Base-by-base conservation (phyloP, 2,888 invertebrate genomes). In the Taenaris catops region DNA sequence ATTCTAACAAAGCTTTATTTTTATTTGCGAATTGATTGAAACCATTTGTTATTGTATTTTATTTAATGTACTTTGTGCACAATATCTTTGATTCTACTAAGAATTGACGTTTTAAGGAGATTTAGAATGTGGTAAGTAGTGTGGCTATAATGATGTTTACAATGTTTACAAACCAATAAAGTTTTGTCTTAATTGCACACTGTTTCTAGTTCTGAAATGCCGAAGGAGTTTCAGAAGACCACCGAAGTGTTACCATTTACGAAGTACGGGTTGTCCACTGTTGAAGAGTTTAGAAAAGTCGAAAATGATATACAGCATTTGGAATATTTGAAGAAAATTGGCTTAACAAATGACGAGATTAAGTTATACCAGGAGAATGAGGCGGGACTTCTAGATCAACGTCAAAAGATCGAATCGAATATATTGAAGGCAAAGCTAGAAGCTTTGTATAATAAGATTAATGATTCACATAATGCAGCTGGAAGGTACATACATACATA, bases 291-390 rank as follows among this genome's bases (percentile, higher is more conserved):
- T 48, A 58, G 70, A 38, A 62, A 72, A 34, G 67, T 66, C 1
- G 69, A 86, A 40, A 58, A 72, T 21, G 66, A 76, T 25, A 51
- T 79, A 9, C 63, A 78, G 21, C 59, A 74, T 48, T 51, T 75
- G 20, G 88, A 88, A 58, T 63, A 65, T 55, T 51, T 89, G 27
- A 88, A 80, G 48, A 78, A 71, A 27, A 72, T 70, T 20, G 89
- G 87, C 16, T 58, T 90, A 2, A 67, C 76, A 2, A 58, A 67
- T 27, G 79, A 87, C 2, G 89, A 89, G 60, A 73, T 89, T 8
- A 68, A 81, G 48, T 44, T 89, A n/a, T 83, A 83, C 28, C 61
- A 71, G 21, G 87, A 87, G 28, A 75, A 76, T 49, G 74, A 87
- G 55, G 69, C 71, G 10, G 84, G 83, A 1, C 45, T 57, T 6